Base-by-base conservation (phyloP, 30 jellyfish, hydroid and myxozoan genomes). In the Rhopilema esculentum region DNA sequence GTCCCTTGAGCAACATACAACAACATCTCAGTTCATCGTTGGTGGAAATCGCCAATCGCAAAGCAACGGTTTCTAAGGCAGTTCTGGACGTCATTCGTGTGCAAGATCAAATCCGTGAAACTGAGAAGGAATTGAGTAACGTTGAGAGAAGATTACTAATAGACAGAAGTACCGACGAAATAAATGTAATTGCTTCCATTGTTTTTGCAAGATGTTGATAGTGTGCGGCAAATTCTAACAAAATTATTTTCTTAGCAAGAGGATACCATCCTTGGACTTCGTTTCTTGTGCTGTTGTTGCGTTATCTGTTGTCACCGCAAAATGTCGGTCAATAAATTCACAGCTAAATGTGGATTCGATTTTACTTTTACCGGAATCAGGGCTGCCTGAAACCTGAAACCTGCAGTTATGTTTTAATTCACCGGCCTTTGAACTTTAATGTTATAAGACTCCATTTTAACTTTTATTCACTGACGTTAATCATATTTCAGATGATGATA, bases 1-100 rank as follows among this genome's bases (percentile, higher is more conserved):
- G 70, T 31, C 84, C 94, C 1, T 51, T 85, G 29, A 63, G 40
- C 48, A 75, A 69, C 74, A 85, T 85, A 49, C 75, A 85, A 49
- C 88, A 73, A 61, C 94, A 74, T 25, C 88, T 71, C 24, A 52
- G 30, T 20, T 85, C 94, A 18, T 78, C 88, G 17, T 52, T 73
- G 77, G 40, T 73, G 21, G 94, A 85, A 40, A 88, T 74, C 17
- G 75, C 83, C 16, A 70, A 49, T 26, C 79, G 88, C 30, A 85
- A 85, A 29, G 88, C 66, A 65, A 32, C 88, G 19, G 75, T 72
- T 18, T 29, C 53, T 72, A 52, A 64, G 12, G 70, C 94, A 7
- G 67, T 85, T 0, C 26, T 57, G 27, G 83, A 72, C 24, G 88
- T 77, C 0, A 15, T 79, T 18, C 72, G 29, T 23, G 31, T 50